Evolutionary conservation across 2,888 invertebrate genomes (phyloP).

Genomic region (Parnassius apollo): DNA sequence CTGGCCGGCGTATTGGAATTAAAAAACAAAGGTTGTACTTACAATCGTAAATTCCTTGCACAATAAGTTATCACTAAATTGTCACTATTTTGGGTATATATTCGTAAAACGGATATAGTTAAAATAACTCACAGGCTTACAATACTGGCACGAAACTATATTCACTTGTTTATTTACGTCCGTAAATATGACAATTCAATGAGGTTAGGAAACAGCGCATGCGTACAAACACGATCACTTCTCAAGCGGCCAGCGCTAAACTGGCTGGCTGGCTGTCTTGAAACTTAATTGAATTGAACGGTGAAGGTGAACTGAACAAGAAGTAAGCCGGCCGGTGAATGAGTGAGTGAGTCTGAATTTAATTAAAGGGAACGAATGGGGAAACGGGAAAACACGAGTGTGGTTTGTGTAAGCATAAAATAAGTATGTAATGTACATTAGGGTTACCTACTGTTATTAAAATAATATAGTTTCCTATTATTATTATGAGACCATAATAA

Average conservation of each 20-base stretch:
- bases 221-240: constrained; percentile 50
- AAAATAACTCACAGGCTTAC: constrained; percentile 36
- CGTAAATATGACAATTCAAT: constrained; percentile 57
- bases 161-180: constrained; percentile 75
- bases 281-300: too few relatives aligned
- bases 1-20: constrained; percentile 59
- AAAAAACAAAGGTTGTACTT: constrained; percentile 59
- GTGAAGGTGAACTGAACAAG: too few relatives aligned
- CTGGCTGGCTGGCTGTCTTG: too few relatives aligned
- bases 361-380: constrained; percentile 34
- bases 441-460: too few relatives aligned
- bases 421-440: neutral
- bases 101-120: constrained; percentile 29
- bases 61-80: constrained; percentile 48
- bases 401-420: constrained; percentile 14
- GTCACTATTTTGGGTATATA: constrained; percentile 28
- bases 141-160: constrained; percentile 49
- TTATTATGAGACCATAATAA: too few relatives aligned
- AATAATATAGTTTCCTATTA: too few relatives aligned
- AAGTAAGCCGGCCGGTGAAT: constrained; percentile 32
- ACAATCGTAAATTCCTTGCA: constrained; percentile 65
- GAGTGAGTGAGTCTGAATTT: constrained; percentile 25
- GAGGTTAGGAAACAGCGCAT: constrained; percentile 51
- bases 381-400: constrained; percentile 9
- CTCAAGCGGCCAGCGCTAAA: constrained; percentile 51